Conservation (phyloP, 2,888 invertebrate genomes). For the Trichopria drosophilae region DNA sequence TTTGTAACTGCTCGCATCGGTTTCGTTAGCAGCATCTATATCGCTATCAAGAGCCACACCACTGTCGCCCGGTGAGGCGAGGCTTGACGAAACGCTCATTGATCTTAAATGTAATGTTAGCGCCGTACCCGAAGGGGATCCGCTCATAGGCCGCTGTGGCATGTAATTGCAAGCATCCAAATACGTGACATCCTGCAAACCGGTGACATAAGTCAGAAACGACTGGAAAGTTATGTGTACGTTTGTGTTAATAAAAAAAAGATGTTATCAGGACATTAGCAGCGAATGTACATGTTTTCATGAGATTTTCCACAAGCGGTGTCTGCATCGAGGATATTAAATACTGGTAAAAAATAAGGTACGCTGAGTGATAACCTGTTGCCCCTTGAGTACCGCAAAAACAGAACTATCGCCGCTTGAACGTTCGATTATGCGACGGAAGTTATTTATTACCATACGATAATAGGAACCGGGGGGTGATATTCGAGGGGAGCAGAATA, state of each 20-base stretch:
- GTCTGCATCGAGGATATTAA: constrained; percentile 15
- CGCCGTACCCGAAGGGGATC: constrained; percentile 54
- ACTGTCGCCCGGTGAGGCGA: constrained; percentile 76
- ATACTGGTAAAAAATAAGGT: constrained; percentile 35
- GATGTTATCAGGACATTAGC: too few relatives aligned
- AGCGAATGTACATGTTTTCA: too few relatives aligned
- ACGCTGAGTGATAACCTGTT: constrained; percentile 44
- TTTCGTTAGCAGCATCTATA: constrained; percentile 55
- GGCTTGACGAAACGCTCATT: constrained; percentile 58
- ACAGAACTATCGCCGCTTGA: constrained; percentile 36
- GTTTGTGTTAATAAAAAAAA: too few relatives aligned
- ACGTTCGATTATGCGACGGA: constrained; percentile 40
- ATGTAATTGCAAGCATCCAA: constrained; percentile 56
- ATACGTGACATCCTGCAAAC: constrained; percentile 53
- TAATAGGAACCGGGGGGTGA: constrained; percentile 55
- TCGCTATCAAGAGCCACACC: constrained; percentile 63
- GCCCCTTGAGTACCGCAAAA: constrained; percentile 41
- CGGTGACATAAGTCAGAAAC: neutral
- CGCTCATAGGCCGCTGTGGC: constrained; percentile 57
- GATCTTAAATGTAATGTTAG: constrained; percentile 53
- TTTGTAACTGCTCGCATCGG: constrained; percentile 54
- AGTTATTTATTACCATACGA: constrained; percentile 48
- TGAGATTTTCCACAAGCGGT: constrained; percentile 31
- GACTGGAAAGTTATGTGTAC: too few relatives aligned
- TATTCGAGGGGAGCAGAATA: constrained; percentile 41